Percentiles rank a stretch among this genome's conserved stretches.
phyloP scores from a whole-genome alignment of 1,140 invertebrate species.

The Drosophila ananassae region DNA sequence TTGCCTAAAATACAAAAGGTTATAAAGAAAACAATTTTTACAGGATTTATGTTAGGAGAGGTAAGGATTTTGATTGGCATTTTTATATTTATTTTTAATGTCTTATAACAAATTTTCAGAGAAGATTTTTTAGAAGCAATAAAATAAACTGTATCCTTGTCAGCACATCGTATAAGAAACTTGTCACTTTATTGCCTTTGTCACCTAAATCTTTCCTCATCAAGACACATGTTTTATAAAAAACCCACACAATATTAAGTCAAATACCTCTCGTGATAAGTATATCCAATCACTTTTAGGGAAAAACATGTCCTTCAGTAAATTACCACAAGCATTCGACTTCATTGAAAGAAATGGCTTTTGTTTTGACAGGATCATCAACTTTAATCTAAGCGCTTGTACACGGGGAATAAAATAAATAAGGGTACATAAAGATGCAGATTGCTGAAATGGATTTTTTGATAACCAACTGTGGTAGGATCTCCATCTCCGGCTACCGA shows the following conservation, averaged over 20 bases:
- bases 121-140: too few species aligned
- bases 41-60: neutral
- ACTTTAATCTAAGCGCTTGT: neutral
- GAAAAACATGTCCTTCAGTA: neutral
- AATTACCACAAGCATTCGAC: neutral
- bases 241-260: too few species aligned
- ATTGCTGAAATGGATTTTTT: constrained; percentile 1
- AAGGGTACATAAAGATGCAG: neutral
- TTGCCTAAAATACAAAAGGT: neutral
- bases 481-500: constrained; percentile 12
- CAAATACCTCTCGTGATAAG: neutral
- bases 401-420: neutral
- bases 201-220: too few species aligned
- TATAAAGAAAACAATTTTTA: neutral
- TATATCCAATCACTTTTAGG: neutral
- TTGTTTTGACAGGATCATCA: constrained; percentile 3
- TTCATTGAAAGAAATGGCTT: neutral
- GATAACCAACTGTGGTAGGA: neutral
- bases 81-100: too few species aligned
- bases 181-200: too few species aligned
- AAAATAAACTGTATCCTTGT: too few species aligned
- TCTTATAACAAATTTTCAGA: too few species aligned
- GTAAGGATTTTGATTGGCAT: too few species aligned
- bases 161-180: too few species aligned
- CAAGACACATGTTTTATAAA: too few species aligned